Evolutionary conservation across 2,797 vertebrate species (phyloP).

Genomic region (Xyrichtys novacula): DNA sequence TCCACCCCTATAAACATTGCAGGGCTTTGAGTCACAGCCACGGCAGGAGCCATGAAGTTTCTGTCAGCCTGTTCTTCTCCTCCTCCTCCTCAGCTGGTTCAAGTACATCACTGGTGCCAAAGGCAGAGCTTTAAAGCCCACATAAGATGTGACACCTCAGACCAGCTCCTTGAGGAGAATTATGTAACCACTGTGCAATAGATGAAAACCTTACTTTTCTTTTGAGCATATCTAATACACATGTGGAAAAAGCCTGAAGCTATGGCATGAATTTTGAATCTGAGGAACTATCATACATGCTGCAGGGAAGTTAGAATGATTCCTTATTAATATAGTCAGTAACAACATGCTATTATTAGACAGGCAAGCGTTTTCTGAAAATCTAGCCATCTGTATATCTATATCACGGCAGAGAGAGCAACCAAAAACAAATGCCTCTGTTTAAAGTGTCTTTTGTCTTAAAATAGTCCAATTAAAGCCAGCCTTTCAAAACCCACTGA

Average conservation of each 20-base stretch:
- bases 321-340: neutral
- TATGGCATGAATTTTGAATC: neutral
- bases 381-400: neutral
- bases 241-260: constrained; percentile 11
- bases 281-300: neutral
- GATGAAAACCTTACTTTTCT: constrained; percentile 14
- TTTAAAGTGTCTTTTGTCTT: constrained; percentile 55
- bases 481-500: constrained; percentile 42
- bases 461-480: constrained; percentile 54
- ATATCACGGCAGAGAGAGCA: constrained; percentile 15
- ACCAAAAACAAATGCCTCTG: constrained; percentile 57
- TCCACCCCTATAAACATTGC: constrained; percentile 66
- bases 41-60: constrained; percentile 43
- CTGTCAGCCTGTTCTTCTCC: constrained; percentile 54
- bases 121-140: constrained; percentile 61
- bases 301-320: neutral
- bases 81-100: constrained; percentile 50
- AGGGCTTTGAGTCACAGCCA: constrained; percentile 65
- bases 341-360: neutral
- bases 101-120: constrained; percentile 54
- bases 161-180: constrained; percentile 51
- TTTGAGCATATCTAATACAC: constrained; percentile 23
- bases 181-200: constrained; percentile 59
- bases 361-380: neutral
- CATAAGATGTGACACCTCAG: constrained; percentile 64